Conservation (phyloP, 2,113 vertebrate species). For the Pomatorhinus ruficollis region DNA sequence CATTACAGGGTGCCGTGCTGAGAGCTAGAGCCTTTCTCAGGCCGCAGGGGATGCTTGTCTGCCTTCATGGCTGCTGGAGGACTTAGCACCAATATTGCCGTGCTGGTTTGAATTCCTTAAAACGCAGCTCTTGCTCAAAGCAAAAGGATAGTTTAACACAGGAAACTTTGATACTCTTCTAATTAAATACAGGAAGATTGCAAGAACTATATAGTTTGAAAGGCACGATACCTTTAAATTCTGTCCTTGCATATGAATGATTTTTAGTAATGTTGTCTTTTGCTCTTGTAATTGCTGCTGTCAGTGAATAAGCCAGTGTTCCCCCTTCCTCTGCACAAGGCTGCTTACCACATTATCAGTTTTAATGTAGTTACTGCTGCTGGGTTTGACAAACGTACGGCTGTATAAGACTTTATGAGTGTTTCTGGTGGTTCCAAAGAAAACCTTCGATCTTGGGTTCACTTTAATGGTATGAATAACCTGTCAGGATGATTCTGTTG, state of each 20-base stretch:
- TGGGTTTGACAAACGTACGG: background rate
- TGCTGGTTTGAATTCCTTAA: background rate
- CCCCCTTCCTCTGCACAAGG: background rate
- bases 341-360: background rate
- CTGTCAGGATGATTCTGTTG: background rate
- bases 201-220: background rate
- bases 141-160: background rate
- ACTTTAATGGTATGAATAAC: background rate
- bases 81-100: background rate
- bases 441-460: background rate
- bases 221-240: background rate
- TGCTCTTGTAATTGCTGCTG: background rate
- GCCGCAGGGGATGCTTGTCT: fast-evolving
- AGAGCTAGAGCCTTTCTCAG: background rate
- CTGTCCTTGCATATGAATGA: background rate
- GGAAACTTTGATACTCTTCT: background rate
- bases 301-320: background rate
- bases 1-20: fast-evolving
- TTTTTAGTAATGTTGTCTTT: background rate
- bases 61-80: fast-evolving
- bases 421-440: background rate
- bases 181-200: background rate
- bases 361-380: background rate
- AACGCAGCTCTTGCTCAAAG: background rate
- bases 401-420: background rate